These are phyloP conservation scores for Hipposideros armiger DNA, from an alignment of 2,113 vertebrate genomes.

Conservation along the genomic window DNA sequence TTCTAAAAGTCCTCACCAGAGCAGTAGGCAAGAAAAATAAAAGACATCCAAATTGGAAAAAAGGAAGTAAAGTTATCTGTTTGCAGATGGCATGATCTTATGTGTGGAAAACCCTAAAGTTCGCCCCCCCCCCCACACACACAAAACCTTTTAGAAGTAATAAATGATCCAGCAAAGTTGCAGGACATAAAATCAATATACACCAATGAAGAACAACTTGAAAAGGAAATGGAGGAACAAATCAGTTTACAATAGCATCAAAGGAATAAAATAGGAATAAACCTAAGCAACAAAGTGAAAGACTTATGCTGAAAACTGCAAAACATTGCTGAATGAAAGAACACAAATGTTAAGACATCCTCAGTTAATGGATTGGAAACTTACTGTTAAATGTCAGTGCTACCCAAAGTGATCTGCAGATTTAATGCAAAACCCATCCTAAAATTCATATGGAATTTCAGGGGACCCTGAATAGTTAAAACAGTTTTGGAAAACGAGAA, in stretches of 20 bases:
- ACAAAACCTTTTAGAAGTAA: neutral
- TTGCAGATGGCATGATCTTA: neutral
- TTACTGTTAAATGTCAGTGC: neutral
- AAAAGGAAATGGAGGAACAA: constrained; percentile 8
- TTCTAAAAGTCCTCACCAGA: neutral
- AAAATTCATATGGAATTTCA: neutral
- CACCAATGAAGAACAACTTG: neutral
- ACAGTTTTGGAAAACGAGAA: neutral
- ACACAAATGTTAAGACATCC: neutral
- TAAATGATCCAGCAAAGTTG: neutral
- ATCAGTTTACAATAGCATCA: neutral
- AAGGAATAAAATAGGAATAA: constrained; percentile 39
- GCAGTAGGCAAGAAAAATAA: neutral
- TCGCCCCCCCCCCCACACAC: neutral
- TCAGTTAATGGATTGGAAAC: neutral
- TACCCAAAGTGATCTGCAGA: neutral
- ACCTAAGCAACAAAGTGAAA: neutral
- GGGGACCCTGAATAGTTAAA: neutral
- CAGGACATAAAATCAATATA: neutral
- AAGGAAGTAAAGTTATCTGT: neutral
- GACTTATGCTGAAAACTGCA: neutral
- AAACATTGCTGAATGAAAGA: neutral
- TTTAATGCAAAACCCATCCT: neutral
- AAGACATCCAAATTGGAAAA: neutral
- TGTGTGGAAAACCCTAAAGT: neutral